Percentiles rank a stretch among this genome's conserved stretches.
These are phyloP conservation scores for Manduca sexta DNA, from an alignment of 1,140 invertebrate genomes.

Conservation along the genomic window DNA sequence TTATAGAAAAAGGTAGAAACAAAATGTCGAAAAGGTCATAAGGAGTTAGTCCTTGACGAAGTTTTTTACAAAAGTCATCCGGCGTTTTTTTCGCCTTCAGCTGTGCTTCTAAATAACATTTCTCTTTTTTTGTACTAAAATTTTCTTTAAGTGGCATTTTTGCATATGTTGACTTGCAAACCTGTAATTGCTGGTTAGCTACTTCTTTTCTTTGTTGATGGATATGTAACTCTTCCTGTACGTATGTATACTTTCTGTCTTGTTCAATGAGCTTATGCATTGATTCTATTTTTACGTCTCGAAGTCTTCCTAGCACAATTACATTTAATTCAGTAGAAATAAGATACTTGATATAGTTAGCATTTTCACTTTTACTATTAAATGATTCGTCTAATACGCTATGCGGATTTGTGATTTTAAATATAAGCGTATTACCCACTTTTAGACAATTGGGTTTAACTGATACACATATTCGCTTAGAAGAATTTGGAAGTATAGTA, in stretches of 20 bases:
- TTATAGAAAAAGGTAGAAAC: slow-evolving; percentile 33
- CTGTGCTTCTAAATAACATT: slow-evolving; percentile 20
- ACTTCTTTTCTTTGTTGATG: slow-evolving; percentile 25
- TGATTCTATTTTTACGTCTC: slow-evolving; percentile 34
- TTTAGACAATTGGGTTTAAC: slow-evolving; percentile 44
- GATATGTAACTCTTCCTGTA: slow-evolving; percentile 30
- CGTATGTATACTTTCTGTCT: slow-evolving; percentile 41
- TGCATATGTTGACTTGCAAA: slow-evolving; percentile 18
- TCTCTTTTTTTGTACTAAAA: slow-evolving; percentile 22
- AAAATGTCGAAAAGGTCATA: slow-evolving; percentile 45
- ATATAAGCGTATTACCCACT: slow-evolving; percentile 31
- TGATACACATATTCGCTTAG: slow-evolving; percentile 29
- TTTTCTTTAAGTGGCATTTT: slow-evolving; percentile 30
- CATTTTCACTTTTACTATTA: slow-evolving; percentile 9
- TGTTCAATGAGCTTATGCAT: slow-evolving; percentile 45
- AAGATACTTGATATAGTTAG: slow-evolving; percentile 38
- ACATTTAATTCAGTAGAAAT: slow-evolving; percentile 28
- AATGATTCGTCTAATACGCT: slow-evolving; percentile 14
- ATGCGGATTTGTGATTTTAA: slow-evolving; percentile 44
- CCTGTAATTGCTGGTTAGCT: slow-evolving; percentile 28
- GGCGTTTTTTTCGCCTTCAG: not conserved
- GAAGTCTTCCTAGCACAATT: slow-evolving; percentile 23
- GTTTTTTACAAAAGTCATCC: slow-evolving; percentile 33
- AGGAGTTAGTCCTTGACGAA: slow-evolving; percentile 18
- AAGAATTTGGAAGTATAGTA: slow-evolving; percentile 40